These are phyloP conservation scores for Ophthalmolycus amberensis DNA, from an alignment of 2,113 vertebrate species.

Conservation along the genomic window DNA sequence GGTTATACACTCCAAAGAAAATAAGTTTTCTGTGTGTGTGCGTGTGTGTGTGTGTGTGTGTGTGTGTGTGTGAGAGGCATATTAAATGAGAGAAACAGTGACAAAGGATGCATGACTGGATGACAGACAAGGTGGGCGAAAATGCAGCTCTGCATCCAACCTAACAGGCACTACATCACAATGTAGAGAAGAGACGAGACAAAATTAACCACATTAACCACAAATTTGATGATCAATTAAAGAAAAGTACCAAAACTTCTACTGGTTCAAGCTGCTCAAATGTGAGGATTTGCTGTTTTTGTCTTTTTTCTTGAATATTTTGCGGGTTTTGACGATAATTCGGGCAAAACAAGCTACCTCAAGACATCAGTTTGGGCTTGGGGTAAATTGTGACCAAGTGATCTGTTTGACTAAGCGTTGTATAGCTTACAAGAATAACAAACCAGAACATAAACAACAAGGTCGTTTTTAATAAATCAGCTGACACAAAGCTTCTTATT, in stretches of 20 bases:
- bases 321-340: neutral
- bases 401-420: neutral
- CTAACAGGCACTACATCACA: neutral
- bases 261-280: neutral
- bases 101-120: conserved; percentile 51
- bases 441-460: neutral
- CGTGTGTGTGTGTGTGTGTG: conserved; percentile 35
- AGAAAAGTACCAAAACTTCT: neutral
- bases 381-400: neutral
- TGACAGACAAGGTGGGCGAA: conserved; percentile 48
- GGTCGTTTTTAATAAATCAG: neutral
- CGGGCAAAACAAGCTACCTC: neutral
- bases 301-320: neutral
- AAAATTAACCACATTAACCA: neutral
- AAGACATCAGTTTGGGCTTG: neutral
- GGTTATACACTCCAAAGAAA: conserved; percentile 45
- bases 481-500: conserved; percentile 3
- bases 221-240: neutral
- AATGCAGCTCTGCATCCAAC: conserved; percentile 38
- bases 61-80: conserved; percentile 59
- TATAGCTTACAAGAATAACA: neutral
- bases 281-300: neutral
- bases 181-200: neutral
- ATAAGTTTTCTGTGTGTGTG: neutral
- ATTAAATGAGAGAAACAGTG: conserved; percentile 52